Conservation (phyloP, 2,797 vertebrate genomes). For the Oceanodroma leucorhoa region DNA sequence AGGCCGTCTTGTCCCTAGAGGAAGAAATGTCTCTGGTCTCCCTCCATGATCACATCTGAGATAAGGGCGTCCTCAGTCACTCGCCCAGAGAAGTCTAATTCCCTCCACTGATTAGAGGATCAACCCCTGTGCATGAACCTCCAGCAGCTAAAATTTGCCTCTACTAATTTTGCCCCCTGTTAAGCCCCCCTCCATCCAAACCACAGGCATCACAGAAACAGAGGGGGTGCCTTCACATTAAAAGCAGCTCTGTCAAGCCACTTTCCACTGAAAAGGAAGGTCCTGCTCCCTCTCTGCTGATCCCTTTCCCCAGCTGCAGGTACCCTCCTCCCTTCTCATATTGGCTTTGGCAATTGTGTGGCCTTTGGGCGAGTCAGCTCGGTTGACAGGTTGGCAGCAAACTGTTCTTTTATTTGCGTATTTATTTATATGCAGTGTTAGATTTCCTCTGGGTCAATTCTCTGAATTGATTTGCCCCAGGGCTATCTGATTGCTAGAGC, state of each 20-base stretch:
- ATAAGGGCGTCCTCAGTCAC: not conserved
- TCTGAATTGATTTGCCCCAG: not conserved
- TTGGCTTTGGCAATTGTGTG: not conserved
- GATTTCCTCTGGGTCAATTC: constrained; percentile 20
- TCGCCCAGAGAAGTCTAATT: not conserved
- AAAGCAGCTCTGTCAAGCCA: not conserved
- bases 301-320: not conserved
- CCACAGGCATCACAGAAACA: not conserved
- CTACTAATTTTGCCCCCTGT: rapidly evolving
- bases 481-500: not conserved
- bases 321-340: not conserved
- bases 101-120: not conserved
- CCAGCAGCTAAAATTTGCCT: not conserved
- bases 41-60: not conserved
- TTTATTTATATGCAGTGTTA: not conserved
- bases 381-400: not conserved
- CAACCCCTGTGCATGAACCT: not conserved
- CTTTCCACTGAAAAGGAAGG: not conserved
- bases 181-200: not conserved
- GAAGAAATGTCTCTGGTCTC: not conserved
- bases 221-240: not conserved
- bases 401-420: not conserved
- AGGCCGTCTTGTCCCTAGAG: not conserved
- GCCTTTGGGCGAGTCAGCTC: not conserved
- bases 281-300: not conserved